Evolutionary conservation across 2,797 vertebrate species (phyloP), one percentile per base, ranked within the genome.

Genomic region (Pantherophis vulpinus): DNA sequence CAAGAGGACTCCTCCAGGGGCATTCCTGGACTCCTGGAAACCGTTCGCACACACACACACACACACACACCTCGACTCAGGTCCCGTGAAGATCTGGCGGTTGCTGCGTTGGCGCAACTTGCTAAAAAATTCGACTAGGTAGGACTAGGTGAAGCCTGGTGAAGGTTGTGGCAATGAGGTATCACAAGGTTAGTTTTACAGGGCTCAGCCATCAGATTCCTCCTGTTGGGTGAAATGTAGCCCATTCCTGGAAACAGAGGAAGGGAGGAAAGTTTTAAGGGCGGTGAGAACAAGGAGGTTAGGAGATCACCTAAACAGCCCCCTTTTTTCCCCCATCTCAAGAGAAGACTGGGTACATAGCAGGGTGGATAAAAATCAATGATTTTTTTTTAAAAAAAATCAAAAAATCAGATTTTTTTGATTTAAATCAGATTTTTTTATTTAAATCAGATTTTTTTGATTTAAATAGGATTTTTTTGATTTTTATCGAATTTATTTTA

Each of bases 21-120:
- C 27, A 25, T 14, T 2, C 10, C 1, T 0, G 3, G 32, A 18
- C 20, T 7, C 18, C 0, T 9, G 20, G 87, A 37, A 59, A 18
- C 86, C 14, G 27, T 59, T 59, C 51, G 12, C 47, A 13, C 13
- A 42, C 47, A 27, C 66, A n/a, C n/a, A 42, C 79, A 47, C 7
- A 29, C n/a, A 59, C 3, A 29, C 29, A 13, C 13, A 2, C 29
- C 7, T 79, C 16, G 7, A 79, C 9, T 42, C 32, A 74, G 32
- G 1, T 42, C 70, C 70, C 1, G 3, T 1, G 8, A 79, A 83
- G 74, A 23, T 47, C 37, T 11, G 12, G 74, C 74, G 11, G 37
- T 23, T 83, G 9, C 37, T 42, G 37, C 8, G 3, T 25, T 83
- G 37, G 37, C 20, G 4, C 74, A 83, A 23, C 74, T 37, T 79